These are phyloP conservation scores for Neolamprologus cancellatus DNA, from an alignment of 2,113 vertebrate species.

Conservation along the genomic window DNA sequence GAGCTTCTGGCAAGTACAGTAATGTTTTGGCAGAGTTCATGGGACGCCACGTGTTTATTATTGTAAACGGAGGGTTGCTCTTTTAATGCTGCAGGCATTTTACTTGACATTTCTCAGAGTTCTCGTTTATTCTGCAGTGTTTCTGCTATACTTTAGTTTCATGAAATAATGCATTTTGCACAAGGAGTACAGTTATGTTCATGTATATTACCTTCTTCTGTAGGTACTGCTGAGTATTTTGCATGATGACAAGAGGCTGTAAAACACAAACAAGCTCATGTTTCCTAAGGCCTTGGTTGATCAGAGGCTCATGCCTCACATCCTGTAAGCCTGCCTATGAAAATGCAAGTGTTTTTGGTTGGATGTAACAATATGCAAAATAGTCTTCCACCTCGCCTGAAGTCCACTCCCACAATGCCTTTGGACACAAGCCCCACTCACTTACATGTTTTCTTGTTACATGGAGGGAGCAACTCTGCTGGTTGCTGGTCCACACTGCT, in stretches of 20 bases:
- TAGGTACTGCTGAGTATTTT: neutral
- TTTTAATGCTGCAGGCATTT: neutral
- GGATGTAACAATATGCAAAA: neutral
- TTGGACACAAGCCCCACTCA: neutral
- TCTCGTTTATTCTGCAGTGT: neutral
- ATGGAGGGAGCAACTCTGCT: neutral
- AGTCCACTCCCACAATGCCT: neutral
- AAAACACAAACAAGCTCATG: neutral
- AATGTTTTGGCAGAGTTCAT: neutral
- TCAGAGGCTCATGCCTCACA: neutral
- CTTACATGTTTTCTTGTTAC: neutral
- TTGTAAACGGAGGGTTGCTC: neutral
- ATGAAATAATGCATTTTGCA: neutral
- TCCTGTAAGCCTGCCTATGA: neutral
- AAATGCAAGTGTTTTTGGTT: neutral
- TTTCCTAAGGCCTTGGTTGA: neutral
- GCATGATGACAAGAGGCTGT: neutral
- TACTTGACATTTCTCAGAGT: neutral
- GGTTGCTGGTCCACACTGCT: neutral
- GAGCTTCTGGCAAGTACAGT: neutral
- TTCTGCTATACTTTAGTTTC: neutral
- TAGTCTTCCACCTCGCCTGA: neutral
- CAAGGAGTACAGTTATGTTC: neutral
- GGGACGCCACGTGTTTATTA: neutral
- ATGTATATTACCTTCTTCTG: neutral